Percentiles rank a stretch among this genome's conserved stretches.
Evolutionary conservation across 1,140 invertebrate species (phyloP).

Genomic region (Cherax destructor): DNA sequence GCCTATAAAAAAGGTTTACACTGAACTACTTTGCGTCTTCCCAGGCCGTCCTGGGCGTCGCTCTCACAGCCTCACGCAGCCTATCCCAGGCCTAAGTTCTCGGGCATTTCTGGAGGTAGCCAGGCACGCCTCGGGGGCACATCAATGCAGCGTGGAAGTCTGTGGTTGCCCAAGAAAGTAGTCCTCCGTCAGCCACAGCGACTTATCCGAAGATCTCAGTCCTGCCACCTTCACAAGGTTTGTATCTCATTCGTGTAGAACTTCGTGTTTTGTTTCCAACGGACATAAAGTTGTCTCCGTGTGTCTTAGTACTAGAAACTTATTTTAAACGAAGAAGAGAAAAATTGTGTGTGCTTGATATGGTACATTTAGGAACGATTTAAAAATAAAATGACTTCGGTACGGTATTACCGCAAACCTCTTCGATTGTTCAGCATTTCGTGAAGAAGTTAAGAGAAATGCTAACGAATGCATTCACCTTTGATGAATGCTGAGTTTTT

Average conservation of each 20-base stretch:
- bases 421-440: no score
- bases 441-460: no score
- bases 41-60: background rate
- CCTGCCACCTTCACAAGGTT: background rate
- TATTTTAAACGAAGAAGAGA: no score
- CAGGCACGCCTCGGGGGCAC: background rate
- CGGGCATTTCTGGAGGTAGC: background rate
- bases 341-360: no score
- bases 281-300: no score
- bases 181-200: background rate
- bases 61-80: background rate
- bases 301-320: no score
- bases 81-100: background rate
- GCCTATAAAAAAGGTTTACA: conserved; percentile 48
- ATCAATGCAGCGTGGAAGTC: background rate
- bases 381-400: no score
- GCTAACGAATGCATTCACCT: no score
- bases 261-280: no score
- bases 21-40: conserved; percentile 35
- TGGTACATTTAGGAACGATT: no score
- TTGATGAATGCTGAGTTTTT: no score
- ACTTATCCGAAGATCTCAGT: background rate
- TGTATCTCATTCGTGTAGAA: background rate
- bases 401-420: no score
- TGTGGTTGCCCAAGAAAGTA: background rate